phyloP scores from a whole-genome alignment of 2,113 vertebrate genomes.

The Phaethon lepturus region DNA sequence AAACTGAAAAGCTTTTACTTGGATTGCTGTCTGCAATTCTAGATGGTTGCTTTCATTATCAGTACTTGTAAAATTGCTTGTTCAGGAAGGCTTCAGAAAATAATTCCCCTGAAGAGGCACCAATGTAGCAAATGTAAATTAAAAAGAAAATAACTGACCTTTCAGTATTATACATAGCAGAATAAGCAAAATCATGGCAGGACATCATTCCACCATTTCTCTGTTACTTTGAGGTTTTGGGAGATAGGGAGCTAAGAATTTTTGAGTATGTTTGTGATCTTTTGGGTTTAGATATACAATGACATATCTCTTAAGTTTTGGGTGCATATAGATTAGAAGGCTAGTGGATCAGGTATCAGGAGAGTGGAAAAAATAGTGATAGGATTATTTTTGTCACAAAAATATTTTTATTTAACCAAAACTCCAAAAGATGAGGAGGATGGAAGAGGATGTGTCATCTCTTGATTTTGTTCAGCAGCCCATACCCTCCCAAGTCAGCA shows the following conservation, averaged over 20 bases:
- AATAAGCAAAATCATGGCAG: not conserved
- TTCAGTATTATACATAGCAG: not conserved
- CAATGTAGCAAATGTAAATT: constrained; percentile 10
- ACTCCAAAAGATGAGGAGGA: not conserved
- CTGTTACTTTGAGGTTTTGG: not conserved
- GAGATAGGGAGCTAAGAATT: not conserved
- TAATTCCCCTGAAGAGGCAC: not conserved
- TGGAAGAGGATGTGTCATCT: not conserved
- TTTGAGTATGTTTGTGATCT: not conserved
- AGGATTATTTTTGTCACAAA: not conserved
- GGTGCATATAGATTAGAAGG: not conserved
- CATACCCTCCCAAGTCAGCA: not conserved
- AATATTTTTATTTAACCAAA: not conserved
- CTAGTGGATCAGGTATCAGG: not conserved
- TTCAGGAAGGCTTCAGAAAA: constrained; percentile 8
- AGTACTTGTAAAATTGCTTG: not conserved
- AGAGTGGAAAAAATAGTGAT: not conserved
- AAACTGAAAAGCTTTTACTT: not conserved
- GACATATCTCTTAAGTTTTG: not conserved
- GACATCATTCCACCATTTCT: not conserved
- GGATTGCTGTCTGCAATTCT: not conserved
- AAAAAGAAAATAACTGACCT: not conserved
- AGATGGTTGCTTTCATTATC: not conserved
- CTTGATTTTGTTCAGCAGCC: not conserved
- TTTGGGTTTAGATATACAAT: not conserved